These are phyloP conservation scores for Muraenolepis orangiensis DNA, from an alignment of 2,797 vertebrate genomes.

Conservation along the genomic window DNA sequence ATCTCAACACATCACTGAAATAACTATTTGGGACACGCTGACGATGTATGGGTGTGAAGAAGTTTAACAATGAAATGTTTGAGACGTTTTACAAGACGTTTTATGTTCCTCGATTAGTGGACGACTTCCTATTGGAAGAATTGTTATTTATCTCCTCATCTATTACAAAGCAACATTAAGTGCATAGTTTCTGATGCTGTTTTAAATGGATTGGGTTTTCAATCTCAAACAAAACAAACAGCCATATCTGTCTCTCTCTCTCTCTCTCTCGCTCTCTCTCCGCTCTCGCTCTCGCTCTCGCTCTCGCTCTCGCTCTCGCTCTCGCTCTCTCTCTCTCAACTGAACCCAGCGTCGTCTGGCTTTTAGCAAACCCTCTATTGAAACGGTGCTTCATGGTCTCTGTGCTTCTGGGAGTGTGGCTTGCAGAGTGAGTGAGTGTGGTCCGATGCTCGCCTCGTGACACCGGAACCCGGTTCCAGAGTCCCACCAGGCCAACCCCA, in stretches of 20 bases:
- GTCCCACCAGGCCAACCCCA: too few relatives aligned
- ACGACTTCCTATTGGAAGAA: not conserved
- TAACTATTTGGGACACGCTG: not conserved
- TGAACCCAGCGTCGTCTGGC: not conserved
- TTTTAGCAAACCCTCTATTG: not conserved
- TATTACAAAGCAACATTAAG: not conserved
- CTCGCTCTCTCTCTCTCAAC: not conserved
- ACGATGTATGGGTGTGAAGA: not conserved
- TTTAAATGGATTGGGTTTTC: not conserved
- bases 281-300: not conserved
- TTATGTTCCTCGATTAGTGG: not conserved
- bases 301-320: not conserved
- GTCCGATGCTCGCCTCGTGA: not conserved
- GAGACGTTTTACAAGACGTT: not conserved
- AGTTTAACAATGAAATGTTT: not conserved
- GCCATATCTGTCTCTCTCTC: too few relatives aligned
- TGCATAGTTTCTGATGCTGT: not conserved
- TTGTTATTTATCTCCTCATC: not conserved
- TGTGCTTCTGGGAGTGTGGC: not conserved
- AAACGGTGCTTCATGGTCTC: not conserved
- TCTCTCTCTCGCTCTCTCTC: not conserved
- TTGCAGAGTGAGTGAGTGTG: not conserved
- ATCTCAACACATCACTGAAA: not conserved
- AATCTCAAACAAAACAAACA: not conserved
- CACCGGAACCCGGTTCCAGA: not conserved